phyloP scores from a whole-genome alignment of 2,113 vertebrate genomes.

The Chloroceryle aenea region DNA sequence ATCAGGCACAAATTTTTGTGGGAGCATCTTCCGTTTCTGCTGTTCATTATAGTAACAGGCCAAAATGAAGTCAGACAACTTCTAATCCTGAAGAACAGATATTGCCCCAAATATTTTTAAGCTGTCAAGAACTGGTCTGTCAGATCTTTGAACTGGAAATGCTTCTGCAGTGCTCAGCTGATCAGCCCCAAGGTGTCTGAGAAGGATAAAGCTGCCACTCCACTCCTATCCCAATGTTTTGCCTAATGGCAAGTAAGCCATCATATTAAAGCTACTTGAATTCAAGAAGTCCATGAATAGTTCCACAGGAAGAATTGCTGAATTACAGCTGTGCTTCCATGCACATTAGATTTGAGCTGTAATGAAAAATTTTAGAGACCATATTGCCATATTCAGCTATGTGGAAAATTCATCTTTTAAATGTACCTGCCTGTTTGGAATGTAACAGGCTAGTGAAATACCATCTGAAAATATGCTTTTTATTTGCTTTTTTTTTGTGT shows the following conservation, averaged over 20 bases:
- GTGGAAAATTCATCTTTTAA: not conserved
- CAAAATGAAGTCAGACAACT: not conserved
- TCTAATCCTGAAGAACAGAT: not conserved
- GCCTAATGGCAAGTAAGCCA: conserved; percentile 2
- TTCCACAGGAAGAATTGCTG: not conserved
- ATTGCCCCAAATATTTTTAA: not conserved
- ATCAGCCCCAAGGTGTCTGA: not conserved
- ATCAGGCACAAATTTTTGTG: not conserved
- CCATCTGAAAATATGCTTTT: not conserved
- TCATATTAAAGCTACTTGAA: not conserved
- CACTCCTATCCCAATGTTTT: not conserved
- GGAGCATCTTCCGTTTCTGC: not conserved
- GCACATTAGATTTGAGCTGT: not conserved
- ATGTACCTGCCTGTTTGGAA: not conserved
- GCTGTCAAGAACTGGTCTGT: not conserved
- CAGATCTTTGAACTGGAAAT: not conserved
- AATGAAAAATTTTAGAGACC: not conserved
- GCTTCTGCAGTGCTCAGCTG: not conserved
- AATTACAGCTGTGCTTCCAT: not conserved
- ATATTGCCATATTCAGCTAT: not conserved
- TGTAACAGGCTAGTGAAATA: not conserved
- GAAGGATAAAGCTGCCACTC: not conserved
- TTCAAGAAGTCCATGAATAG: not conserved
- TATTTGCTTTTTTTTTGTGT: not conserved
- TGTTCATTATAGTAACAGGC: not conserved